Percentiles rank a stretch among this genome's conserved stretches.
These are phyloP conservation scores for Pristionchus pacificus DNA, from an alignment of 1,140 invertebrate genomes.

Conservation along the genomic window DNA sequence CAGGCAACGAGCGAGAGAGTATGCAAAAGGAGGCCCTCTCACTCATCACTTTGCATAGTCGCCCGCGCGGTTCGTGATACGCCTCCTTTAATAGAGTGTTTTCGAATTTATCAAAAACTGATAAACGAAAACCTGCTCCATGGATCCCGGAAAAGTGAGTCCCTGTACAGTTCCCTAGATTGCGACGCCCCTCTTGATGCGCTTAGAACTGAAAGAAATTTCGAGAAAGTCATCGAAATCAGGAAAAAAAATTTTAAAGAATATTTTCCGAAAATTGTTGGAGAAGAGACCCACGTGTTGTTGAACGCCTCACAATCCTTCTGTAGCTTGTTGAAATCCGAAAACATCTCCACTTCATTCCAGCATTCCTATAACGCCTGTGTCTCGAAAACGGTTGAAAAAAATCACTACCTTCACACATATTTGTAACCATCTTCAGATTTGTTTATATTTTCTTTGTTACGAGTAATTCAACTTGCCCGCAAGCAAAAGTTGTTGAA, in stretches of 20 bases:
- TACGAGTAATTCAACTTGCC: no score
- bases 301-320: constrained; percentile 70
- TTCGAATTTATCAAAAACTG: no score
- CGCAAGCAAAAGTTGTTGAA: neutral
- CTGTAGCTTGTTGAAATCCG: constrained; percentile 67
- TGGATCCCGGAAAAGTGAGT: constrained; percentile 73
- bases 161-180: constrained; percentile 83
- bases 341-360: constrained; percentile 70
- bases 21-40: no score
- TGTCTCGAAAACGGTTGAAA: no score
- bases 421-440: neutral
- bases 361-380: constrained; percentile 72
- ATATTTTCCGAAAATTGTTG: no score
- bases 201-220: constrained; percentile 69
- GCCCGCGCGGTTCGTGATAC: no score
- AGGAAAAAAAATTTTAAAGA: constrained; percentile 1
- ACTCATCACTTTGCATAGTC: no score
- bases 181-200: constrained; percentile 78
- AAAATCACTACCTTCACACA: no score
- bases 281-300: no score
- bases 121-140: constrained; percentile 76
- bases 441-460: neutral
- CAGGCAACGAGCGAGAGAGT: no score
- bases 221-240: neutral
- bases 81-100: no score